Conservation (phyloP, 2,797 vertebrate species). For the Enteromius argenteus region DNA sequence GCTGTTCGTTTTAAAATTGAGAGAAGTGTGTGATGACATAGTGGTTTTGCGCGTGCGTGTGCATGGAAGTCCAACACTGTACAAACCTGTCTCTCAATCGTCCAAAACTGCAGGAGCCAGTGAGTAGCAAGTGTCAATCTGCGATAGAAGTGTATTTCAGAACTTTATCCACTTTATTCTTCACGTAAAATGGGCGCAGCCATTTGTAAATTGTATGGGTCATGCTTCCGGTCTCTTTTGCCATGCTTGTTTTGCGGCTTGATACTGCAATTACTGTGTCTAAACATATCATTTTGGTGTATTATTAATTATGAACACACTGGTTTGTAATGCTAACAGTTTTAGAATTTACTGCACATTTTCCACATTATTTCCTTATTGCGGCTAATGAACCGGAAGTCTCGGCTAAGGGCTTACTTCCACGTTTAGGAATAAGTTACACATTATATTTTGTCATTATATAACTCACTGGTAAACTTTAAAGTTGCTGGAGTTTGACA, state of each 20-base stretch:
- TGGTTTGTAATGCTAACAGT: background rate
- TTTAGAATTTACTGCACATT: background rate
- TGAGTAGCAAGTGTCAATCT: background rate
- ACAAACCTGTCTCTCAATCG: background rate
- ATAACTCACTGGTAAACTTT: background rate
- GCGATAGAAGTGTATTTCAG: background rate
- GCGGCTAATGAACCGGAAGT: background rate
- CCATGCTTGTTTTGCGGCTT: too few relatives aligned
- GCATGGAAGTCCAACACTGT: too few relatives aligned
- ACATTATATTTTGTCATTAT: background rate
- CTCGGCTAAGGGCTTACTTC: too few relatives aligned
- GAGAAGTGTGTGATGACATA: background rate
- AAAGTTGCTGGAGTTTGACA: background rate
- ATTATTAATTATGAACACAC: background rate
- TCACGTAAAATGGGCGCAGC: background rate
- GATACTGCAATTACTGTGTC: background rate
- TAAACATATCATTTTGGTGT: background rate
- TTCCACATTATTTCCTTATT: background rate
- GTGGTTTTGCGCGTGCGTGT: background rate
- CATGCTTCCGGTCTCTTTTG: background rate
- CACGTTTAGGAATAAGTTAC: background rate
- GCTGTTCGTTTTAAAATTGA: background rate
- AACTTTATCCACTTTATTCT: background rate
- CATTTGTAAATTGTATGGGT: too few relatives aligned
- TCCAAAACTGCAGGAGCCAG: background rate